Base-by-base conservation (phyloP, 37 sponge, comb jelly and placozoan genomes). In the Bolinopsis microptera region DNA sequence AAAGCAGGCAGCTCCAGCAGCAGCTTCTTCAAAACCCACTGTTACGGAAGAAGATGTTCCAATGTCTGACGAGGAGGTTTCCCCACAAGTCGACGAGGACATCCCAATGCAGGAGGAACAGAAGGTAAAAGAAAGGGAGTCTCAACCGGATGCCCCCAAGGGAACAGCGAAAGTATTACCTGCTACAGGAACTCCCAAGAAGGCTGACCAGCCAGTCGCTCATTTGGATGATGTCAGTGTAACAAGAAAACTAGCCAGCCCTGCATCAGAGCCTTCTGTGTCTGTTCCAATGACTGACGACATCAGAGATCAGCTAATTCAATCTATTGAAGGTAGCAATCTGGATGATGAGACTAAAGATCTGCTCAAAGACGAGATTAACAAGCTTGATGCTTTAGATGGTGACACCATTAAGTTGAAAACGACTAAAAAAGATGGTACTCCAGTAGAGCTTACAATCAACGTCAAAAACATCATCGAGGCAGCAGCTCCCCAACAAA, bases 321-420 rank as follows among this genome's bases (percentile, higher is more conserved):
- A 38, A 13, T 86, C 90, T n/a, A 39, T 86, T 27, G 24, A 27
- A 8, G 32, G n/a, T 22, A 86, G 90, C 48, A 34, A 86, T 23
- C 30, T 86, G 0, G 90, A 86, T 86, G 90, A 86, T 13, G 82
- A 80, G 37, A 70, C 74, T 24, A 70, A 70, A 70, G 37, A 27
- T 16, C 82, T 80, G 21, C 82, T 80, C 9, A 33, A 30, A 16
- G 37, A 80, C 21, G 82, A 80, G 22, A 13, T 80, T 9, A 70
- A 70, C 37, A 80, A 80, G 82, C 37, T 80, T 13, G 22, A 34
- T 8, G 30, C 1, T 34, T 1, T 80, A 8, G 82, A 34, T 35
- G 82, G 37, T 16, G 30, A 80, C 30, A 16, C 21, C 16, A 35
- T 80, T 9, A 80, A 80, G 37, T 37, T 80, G 2, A 80, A 16